Evolutionary conservation across 2,113 vertebrate genomes (phyloP), one percentile per base, ranked within the genome.

Genomic region (Dunckerocampus dactyliophorus): DNA sequence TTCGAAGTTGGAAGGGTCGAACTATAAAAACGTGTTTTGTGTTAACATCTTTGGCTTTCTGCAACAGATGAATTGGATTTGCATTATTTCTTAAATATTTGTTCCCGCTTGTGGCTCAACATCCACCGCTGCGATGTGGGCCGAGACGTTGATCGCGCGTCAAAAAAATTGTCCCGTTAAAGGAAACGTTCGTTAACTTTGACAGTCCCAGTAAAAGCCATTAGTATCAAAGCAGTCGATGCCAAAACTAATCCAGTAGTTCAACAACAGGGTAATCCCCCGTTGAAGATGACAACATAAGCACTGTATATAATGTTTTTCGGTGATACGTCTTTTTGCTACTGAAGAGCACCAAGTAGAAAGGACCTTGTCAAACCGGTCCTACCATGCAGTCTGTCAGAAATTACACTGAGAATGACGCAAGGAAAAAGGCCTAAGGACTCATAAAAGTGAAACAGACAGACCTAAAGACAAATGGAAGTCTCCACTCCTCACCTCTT

Each of bases 401-500:
- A 15, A 54, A 54, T 22, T 31, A 31, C 24, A 10, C 9, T 17
- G 8, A 16, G 7, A 34, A 8, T 54, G 52, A n/a, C 4, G 52
- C 9, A 43, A 39, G 11, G 13, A 21, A 20, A 56, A 20, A 20
- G n/a, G 37, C 54, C 54, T 56, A 11, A 9, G n/a, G 53, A 42
- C 37, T 12, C 8, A 12, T 12, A 11, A 39, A 39, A 20, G n/a
- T 21, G n/a, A 49, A 11, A 49, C n/a, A 48, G 17, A 49, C n/a
- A 48, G 17, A 20, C 8, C 47, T 28, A 28, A 28, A 28, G 31
- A 34, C 8, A 4, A 12, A n/a, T 47, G 24, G 17, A 59, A 28
- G 15, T 28, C 31, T 56, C 39, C 3, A 14, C 39, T 43, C 59
- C 78, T 39, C 49, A 88, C 87, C 87, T 99, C 97, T 80, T 98